Base-by-base conservation (phyloP, 2,888 invertebrate species). In the Caenorhabditis becei region DNA sequence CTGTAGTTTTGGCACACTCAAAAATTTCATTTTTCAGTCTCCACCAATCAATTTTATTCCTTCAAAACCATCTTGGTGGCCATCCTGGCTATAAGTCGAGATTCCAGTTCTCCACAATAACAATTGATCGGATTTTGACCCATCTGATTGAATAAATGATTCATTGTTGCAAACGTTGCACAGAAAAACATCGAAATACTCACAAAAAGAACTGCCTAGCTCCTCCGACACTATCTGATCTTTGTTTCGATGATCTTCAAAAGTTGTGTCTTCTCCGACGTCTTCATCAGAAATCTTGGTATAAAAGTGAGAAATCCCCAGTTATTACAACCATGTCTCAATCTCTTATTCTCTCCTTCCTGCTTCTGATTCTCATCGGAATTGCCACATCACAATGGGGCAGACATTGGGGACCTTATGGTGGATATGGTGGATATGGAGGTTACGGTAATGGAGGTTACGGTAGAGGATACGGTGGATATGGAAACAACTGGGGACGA, bases 351-450 rank as follows among this genome's bases (percentile, higher is more conserved):
- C 16, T 41, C 3, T 10, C 35, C 35, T 23, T 28, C 28, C 26
- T 54, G 2, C 18, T 54, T n/a, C n/a, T 54, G 14, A n/a, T 26
- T n/a, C 28, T 54, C 28, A n/a, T 47, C 62, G 26, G 14, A 10
- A 14, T 44, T 61, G 62, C 49, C 28, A 44, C 47, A 14, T 62
- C 62, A 28, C 62, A 62, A 44, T 62, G 62, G 61, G 61, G 61
- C 26, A 44, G 61, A 1, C 23, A 32, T 20, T 63, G 63, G 35
- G 65, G 65, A 51, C 53, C 35, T 32, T 65, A 65, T 51, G 65
- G 65, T 53, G 63, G 63, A 47, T 63, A 63, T 20, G 63, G 63
- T 14, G 63, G n/a, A n/a, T 32, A 32, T 24, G 63, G 65, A 18
- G 65, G 65, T n/a, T 65, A 65, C 53, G 51, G 47, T 26, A 16